Base-by-base conservation (phyloP, 2,888 invertebrate genomes). In the Scelioninae gen. 1 region DNA sequence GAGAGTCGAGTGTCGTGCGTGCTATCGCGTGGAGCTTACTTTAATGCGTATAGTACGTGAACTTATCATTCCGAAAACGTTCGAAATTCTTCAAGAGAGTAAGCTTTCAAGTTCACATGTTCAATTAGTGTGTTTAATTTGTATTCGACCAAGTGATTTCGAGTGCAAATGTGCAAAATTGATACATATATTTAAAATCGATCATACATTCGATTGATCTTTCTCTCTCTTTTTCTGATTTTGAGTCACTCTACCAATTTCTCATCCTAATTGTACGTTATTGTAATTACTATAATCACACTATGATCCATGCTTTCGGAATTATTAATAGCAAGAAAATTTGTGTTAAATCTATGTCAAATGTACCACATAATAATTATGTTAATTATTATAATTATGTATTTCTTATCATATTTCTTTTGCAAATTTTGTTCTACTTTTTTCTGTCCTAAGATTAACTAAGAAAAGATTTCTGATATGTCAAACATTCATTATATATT, bases 1-100 rank as follows among this genome's bases (percentile, higher is more conserved):
- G 79, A 62, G 88, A 86, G 85, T 87, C 86, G 84, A 85, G 88
- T 85, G 83, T 87, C 87, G 88, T 84, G 89, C 89, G 89, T 87
- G 88, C 85, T 82, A 87, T 85, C 86, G 88, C 86, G 86, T 86
- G 87, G 88, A 88, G 87, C 85, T 77, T 77, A 74, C 68, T 45
- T 47, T 66, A 63, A 71, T 60, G 72, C 75, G 69, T 43, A 79
- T 84, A 83, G 85, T 87, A 87, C 85, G 88, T 87, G 88, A 78
- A 85, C 55, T 62, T 84, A 85, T 86, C 86, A 86, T 84, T 86
- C 66, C 71, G 49, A 63, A 60, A 60, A 60, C 32, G 49, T 60
- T 31, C 58, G 66, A 72, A 29, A 15, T 15, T 40, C 11, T 56
- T 13, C 11, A 23, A 23, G n/a, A 0, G 7, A 13, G 16, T 43